phyloP scores from a whole-genome alignment of 2,888 invertebrate species.

The Chirona hameri region DNA sequence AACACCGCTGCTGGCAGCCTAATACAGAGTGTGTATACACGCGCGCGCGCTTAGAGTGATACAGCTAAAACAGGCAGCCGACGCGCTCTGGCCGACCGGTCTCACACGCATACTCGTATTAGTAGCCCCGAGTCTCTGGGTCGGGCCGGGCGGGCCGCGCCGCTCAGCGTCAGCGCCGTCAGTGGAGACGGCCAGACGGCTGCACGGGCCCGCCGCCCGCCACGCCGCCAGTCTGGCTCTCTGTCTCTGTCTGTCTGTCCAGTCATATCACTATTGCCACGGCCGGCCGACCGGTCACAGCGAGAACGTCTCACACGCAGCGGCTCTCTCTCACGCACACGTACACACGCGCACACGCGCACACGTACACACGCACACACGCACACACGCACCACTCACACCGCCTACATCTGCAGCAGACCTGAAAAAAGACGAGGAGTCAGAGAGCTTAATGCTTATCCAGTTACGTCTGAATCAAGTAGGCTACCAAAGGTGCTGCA shows the following conservation, averaged over 20 bases:
- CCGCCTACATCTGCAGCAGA: neutral
- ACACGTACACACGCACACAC: too few relatives aligned
- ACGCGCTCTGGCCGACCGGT: neutral
- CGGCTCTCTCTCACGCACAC: too few relatives aligned
- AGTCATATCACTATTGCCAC: constrained; percentile 12
- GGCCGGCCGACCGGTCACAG: neutral
- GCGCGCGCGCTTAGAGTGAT: neutral
- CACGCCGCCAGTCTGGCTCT: neutral
- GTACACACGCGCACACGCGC: too few relatives aligned
- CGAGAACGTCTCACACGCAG: neutral
- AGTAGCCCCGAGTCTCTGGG: neutral
- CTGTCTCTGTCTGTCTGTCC: neutral
- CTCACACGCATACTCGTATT: constrained; percentile 7
- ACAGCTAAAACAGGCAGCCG: neutral
- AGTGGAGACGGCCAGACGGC: neutral
- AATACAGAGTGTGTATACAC: neutral
- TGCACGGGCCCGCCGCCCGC: neutral
- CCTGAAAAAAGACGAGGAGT: neutral
- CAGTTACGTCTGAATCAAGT: too few relatives aligned
- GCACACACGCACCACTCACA: neutral
- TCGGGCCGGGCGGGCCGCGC: neutral
- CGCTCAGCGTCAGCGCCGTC: neutral
- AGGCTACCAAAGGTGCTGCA: too few relatives aligned
- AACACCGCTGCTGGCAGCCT: neutral
- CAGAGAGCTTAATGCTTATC: neutral